Conservation (phyloP, 2,888 invertebrate genomes). For the Dynastes grantii region DNA sequence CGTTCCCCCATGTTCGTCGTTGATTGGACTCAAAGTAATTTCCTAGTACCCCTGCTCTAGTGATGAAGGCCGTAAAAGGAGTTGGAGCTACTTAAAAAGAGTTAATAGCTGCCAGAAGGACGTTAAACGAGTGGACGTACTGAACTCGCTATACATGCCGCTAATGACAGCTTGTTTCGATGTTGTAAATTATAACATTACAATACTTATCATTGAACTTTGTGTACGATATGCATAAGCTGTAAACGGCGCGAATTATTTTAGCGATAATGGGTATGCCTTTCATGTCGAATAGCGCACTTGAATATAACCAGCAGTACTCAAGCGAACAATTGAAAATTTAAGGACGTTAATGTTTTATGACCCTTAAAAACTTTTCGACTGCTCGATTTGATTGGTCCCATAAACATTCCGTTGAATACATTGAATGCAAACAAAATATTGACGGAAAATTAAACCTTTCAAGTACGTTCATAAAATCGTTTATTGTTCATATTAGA, state of each 20-base stretch:
- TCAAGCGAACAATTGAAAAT: slow-evolving; percentile 58
- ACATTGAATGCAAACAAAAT: background rate
- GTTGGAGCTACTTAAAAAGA: too few species aligned
- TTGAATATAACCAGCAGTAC: slow-evolving; percentile 4
- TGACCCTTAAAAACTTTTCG: slow-evolving; percentile 55
- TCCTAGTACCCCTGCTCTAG: too few species aligned
- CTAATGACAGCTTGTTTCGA: too few species aligned
- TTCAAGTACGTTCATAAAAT: background rate
- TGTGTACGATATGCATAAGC: background rate
- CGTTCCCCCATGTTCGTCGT: too few species aligned
- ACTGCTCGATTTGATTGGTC: slow-evolving; percentile 39
- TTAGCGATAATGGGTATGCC: background rate
- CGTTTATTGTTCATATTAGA: background rate
- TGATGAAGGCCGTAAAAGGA: too few species aligned
- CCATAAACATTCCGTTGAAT: slow-evolving; percentile 3
- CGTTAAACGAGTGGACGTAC: too few species aligned
- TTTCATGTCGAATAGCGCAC: background rate
- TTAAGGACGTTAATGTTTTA: slow-evolving; percentile 59
- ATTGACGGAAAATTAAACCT: background rate
- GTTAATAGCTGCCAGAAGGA: too few species aligned
- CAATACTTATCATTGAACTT: background rate
- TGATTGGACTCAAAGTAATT: too few species aligned
- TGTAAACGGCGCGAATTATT: background rate
- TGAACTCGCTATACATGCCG: too few species aligned
- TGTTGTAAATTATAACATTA: too few species aligned